Evolutionary conservation across 2,797 vertebrate species (phyloP).

Genomic region (Sparus aurata): DNA sequence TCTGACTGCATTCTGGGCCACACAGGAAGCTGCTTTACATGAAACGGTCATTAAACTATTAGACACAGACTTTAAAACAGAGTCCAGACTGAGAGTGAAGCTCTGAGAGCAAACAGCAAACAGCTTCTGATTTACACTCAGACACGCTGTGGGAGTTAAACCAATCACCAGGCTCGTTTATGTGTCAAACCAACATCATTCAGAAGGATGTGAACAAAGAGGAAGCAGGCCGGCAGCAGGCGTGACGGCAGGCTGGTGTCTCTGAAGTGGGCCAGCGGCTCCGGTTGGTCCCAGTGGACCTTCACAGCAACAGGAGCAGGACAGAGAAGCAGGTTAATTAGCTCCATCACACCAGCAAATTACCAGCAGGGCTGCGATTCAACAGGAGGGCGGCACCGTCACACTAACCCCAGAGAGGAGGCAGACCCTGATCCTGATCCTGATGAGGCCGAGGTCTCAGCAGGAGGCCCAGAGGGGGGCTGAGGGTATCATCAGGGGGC

Average conservation of each 20-base stretch:
- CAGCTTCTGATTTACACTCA: not conserved
- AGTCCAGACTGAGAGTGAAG: not conserved
- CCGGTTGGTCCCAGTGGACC: constrained; percentile 49
- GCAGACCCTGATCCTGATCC: not conserved
- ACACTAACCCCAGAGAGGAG: not conserved
- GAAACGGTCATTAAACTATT: not conserved
- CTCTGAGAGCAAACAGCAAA: not conserved
- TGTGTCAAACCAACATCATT: constrained; percentile 26
- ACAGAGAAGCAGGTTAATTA: constrained; percentile 81
- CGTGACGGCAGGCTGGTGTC: constrained; percentile 36
- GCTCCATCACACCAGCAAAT: constrained; percentile 56
- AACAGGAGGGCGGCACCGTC: constrained; percentile 13
- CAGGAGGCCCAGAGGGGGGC: not conserved
- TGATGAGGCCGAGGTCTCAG: not conserved
- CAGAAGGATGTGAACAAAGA: constrained; percentile 35
- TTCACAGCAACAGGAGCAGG: not conserved
- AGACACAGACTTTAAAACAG: constrained; percentile 5
- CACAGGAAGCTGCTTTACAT: not conserved
- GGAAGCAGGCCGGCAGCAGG: not conserved
- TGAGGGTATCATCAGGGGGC: not conserved
- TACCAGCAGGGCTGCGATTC: constrained; percentile 30
- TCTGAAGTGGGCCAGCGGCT: constrained; percentile 70
- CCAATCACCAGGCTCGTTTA: constrained; percentile 6
- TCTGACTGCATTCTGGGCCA: no score
- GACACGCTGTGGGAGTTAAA: not conserved